Evolutionary conservation across 2,113 vertebrate genomes (phyloP), one percentile per base, ranked within the genome.

Genomic region (Regulus satrapa): DNA sequence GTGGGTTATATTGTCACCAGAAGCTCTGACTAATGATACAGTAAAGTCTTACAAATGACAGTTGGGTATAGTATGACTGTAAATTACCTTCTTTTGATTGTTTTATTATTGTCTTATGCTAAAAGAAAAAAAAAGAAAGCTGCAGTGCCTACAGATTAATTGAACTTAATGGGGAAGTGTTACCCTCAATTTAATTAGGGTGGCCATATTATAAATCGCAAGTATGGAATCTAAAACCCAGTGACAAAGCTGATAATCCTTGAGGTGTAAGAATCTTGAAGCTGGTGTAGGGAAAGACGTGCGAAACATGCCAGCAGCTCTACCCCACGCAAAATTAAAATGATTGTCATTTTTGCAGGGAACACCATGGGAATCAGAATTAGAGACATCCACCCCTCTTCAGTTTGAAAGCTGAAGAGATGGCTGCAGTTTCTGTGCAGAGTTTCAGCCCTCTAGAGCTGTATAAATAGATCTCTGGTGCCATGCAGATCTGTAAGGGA

Each of bases 1-100:
- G 88, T 94, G 85, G 63, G 92, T 93, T 96, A 93, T 77, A 91
- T 75, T 95, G 80, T 94, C 92, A 95, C 68, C 91, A 95, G 91
- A 90, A 95, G 36, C 91, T 96, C 92, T 97, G 94, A 95, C 68
- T 96, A 96, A 93, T 96, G 76, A 62, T 87, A 88, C 88, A 84
- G 67, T 67, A 19, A 72, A 89, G 61, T 80, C 71, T 94, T 92
- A 93, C 67, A 94, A 95, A 90, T 88, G 85, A 58, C 88, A 88
- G 72, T 77, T 92, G 38, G 48, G 46, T 87, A 82, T 80, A 88
- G 62, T 89, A 90, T 90, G 81, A 88, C 72, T 94, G 71, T 69
- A 95, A 94, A 83, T 92, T 12, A 63, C 67, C 46, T 69, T 84
- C 74, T 82, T 69, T 34, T 15, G 8, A 11, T 87, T 79, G 40